phyloP scores from a whole-genome alignment of 2,113 vertebrate genomes.

The Chinchilla lanigera region DNA sequence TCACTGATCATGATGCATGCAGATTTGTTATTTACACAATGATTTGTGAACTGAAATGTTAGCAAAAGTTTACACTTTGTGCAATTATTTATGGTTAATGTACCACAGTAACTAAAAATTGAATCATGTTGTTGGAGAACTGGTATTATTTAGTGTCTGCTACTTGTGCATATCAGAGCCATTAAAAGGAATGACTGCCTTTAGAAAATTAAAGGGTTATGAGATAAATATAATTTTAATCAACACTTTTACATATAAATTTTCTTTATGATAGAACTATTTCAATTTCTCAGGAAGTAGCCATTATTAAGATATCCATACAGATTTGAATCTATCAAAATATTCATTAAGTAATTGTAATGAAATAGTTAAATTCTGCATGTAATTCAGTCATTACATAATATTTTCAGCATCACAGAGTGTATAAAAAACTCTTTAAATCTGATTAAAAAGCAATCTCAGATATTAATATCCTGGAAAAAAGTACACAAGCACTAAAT shows the following conservation, averaged over 20 bases:
- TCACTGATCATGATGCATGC: neutral
- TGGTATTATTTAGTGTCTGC: neutral
- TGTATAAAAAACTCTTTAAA: neutral
- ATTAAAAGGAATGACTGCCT: neutral
- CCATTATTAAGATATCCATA: neutral
- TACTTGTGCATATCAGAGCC: neutral
- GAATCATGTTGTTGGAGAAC: neutral
- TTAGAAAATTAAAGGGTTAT: neutral
- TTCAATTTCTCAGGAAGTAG: neutral
- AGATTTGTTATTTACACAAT: neutral
- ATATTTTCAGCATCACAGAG: neutral
- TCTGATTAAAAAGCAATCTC: neutral
- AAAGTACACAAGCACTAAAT: neutral
- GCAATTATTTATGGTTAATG: neutral
- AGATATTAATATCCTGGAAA: neutral
- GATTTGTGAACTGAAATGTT: neutral
- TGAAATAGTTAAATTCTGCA: neutral
- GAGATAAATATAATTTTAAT: neutral
- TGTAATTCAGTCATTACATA: neutral
- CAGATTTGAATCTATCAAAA: neutral
- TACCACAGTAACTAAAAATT: neutral
- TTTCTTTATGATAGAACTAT: neutral
- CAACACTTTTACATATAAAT: neutral
- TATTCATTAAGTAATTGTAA: neutral
- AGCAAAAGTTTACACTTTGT: neutral